These are phyloP conservation scores for Anastatus disparis DNA, from an alignment of 1,140 invertebrate genomes.

Conservation along the genomic window DNA sequence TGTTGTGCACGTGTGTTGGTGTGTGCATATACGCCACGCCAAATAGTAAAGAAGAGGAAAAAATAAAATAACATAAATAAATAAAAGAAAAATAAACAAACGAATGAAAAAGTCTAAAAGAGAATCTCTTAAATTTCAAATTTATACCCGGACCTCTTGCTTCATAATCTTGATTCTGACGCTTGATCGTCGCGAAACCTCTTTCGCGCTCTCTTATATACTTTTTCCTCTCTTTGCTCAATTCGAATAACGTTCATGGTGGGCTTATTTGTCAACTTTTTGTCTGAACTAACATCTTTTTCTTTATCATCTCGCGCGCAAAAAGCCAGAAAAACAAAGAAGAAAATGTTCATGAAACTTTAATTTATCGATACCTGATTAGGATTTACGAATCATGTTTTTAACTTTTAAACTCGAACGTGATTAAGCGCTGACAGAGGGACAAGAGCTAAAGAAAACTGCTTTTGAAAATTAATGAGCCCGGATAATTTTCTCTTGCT, in stretches of 20 bases:
- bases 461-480: constrained; percentile 1
- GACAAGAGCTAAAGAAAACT: neutral
- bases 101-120: too few species aligned
- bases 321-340: constrained; percentile 10
- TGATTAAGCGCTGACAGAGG: constrained; percentile 12
- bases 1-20: too few species aligned
- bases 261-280: constrained; percentile 59
- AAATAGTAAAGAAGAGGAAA: constrained; percentile 21
- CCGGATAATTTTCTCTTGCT: too few species aligned
- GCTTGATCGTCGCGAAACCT: constrained; percentile 47
- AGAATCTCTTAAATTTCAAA: constrained; percentile 67
- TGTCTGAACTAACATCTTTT: constrained; percentile 17
- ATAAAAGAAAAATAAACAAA: too few species aligned
- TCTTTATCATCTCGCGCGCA: constrained; percentile 39
- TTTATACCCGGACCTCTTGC: constrained; percentile 61
- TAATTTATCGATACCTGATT: constrained; percentile 42
- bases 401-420: constrained; percentile 15
- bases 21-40: constrained; percentile 8
- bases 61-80: too few species aligned
- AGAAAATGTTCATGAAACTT: constrained; percentile 4
- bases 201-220: constrained; percentile 9
- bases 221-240: neutral
- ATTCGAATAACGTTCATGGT: constrained; percentile 50
- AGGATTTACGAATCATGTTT: constrained; percentile 35
- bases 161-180: constrained; percentile 66